Base-by-base conservation (phyloP, 2,113 vertebrate species). In the Lophochroa leadbeateri region DNA sequence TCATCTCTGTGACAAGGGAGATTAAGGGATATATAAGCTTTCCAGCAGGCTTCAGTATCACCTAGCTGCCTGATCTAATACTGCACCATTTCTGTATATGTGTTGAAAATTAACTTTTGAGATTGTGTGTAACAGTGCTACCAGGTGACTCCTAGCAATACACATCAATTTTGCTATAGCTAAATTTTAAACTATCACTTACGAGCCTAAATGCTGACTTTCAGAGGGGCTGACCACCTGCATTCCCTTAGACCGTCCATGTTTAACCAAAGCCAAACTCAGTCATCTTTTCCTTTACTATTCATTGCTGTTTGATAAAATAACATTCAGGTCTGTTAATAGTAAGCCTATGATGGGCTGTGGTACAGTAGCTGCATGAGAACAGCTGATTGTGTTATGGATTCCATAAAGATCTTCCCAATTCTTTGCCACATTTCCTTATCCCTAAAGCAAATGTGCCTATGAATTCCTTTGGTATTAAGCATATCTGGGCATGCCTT, bases 21-120 rank as follows among this genome's bases (percentile, higher is more conserved):
- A 93, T 92, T 90, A 92, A 88, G 41, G 86, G 47, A 46, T 84
- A 49, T 67, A 89, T 61, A 84, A 58, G 64, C 23, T 92, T 95
- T 78, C 47, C 31, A 84, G 44, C 24, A 84, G 76, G 52, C 84
- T 90, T 86, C 81, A 87, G 74, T 41, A 68, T 80, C 81, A 82
- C 43, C 83, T 84, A 15, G 53, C 81, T 94, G 63, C 55, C 72
- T 94, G 83, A 97, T 85, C 83, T 94, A 96, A 91, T 88, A 80
- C 65, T 80, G 70, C 72, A 90, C 33, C 35, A 83, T 92, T 94
- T 92, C 63, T 75, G 53, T 67, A 35, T 29, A 18, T 53, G 39
- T 74, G 76, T 50, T 84, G 52, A 61, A 92, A 90, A 92, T 78
- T 47, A 82, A 0, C 70, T 88, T 90, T 60, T 14, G 60, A 81